phyloP scores from a whole-genome alignment of 2,113 vertebrate species.

The Geococcyx californianus region DNA sequence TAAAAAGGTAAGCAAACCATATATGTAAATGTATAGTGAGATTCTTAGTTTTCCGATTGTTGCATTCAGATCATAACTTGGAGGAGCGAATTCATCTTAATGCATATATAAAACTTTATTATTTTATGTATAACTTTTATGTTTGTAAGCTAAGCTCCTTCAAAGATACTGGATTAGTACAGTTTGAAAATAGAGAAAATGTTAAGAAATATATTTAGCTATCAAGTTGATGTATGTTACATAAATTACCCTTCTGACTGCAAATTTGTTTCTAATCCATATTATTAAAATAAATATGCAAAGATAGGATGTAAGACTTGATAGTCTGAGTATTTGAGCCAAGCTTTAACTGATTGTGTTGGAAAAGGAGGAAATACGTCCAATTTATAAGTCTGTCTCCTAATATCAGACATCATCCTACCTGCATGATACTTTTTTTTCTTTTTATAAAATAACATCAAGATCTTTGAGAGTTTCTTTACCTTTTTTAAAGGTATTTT shows the following conservation, averaged over 20 bases:
- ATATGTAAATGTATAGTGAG: neutral
- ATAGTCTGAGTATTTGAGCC: neutral
- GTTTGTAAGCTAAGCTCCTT: neutral
- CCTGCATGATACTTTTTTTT: neutral
- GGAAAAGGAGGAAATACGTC: neutral
- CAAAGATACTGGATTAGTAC: neutral
- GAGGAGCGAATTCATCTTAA: neutral
- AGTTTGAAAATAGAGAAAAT: neutral
- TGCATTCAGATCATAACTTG: neutral
- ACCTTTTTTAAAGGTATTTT: neutral
- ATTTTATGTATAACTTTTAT: neutral
- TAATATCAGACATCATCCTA: neutral
- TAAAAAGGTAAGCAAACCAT: slow-evolving; percentile 13
- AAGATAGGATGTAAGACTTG: neutral
- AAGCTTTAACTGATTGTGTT: neutral
- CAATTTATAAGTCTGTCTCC: neutral
- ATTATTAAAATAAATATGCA: neutral
- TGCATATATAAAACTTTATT: neutral
- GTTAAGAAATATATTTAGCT: neutral
- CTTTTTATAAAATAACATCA: neutral
- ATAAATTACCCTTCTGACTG: neutral
- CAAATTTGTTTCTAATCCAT: neutral
- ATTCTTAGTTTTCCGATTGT: neutral
- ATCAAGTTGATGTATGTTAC: neutral
- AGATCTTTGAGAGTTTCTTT: neutral